A percentile compares a stretch with the other conserved stretches of the same genome.
These are phyloP conservation scores for Chalcosyrphus nemorum DNA, from an alignment of 2,888 invertebrate genomes.

Conservation along the genomic window DNA sequence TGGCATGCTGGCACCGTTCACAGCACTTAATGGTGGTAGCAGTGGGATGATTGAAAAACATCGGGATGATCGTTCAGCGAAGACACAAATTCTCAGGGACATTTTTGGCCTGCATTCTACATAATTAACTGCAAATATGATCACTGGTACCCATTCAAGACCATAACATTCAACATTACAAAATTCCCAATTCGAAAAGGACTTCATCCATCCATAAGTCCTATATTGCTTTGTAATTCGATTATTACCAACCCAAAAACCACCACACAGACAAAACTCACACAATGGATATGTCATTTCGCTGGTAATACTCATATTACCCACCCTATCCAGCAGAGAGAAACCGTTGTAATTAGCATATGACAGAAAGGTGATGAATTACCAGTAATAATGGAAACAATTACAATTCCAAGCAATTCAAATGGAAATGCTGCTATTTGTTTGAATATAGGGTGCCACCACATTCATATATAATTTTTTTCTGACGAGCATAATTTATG, in stretches of 20 bases:
- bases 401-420: constrained; percentile 61
- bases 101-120: too few relatives aligned
- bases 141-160: too few relatives aligned
- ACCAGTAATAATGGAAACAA: constrained; percentile 66
- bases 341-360: constrained; percentile 67
- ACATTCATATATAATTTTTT: not conserved
- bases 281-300: constrained; percentile 7
- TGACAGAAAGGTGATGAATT: constrained; percentile 73
- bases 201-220: not conserved
- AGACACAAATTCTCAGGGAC: too few relatives aligned
- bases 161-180: not conserved
- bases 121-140: too few relatives aligned
- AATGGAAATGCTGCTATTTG: constrained; percentile 23
- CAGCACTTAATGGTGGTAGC: too few relatives aligned
- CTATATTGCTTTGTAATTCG: constrained; percentile 24
- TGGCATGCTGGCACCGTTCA: too few relatives aligned
- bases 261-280: not conserved
- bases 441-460: constrained; percentile 31
- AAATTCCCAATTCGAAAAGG: constrained; percentile 9
- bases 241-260: constrained; percentile 24
- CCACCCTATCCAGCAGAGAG: constrained; percentile 13
- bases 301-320: constrained; percentile 20
- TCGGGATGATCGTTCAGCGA: too few relatives aligned
- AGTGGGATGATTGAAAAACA: too few relatives aligned
- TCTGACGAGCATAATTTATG: constrained; percentile 62